These are phyloP conservation scores for Sciurus niger DNA, from an alignment of 2,113 vertebrate genomes.

Conservation along the genomic window DNA sequence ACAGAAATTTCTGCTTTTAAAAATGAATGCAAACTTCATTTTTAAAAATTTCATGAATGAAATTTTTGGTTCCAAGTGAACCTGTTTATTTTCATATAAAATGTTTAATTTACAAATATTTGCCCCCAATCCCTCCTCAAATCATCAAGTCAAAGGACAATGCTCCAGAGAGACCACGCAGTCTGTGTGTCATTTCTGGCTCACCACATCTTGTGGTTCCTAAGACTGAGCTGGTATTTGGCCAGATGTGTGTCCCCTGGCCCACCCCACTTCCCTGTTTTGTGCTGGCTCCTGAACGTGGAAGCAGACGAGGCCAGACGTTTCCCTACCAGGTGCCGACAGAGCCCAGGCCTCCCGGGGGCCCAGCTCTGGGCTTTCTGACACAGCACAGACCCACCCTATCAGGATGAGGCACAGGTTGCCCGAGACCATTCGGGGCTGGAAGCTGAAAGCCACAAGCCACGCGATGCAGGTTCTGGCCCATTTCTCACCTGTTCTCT, in stretches of 20 bases:
- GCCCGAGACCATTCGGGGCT: neutral
- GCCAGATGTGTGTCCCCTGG: neutral
- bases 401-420: neutral
- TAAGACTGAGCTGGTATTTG: neutral
- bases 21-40: neutral
- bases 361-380: neutral
- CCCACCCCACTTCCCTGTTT: neutral
- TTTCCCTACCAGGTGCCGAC: neutral
- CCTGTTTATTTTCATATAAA: conserved; percentile 35
- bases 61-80: conserved; percentile 8
- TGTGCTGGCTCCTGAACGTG: neutral
- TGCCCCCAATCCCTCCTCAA: neutral
- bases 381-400: neutral
- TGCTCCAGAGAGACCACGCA: rapidly evolving
- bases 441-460: neutral
- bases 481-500: neutral
- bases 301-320: neutral
- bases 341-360: neutral
- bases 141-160: neutral
- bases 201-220: rapidly evolving
- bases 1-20: neutral
- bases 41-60: too few relatives aligned
- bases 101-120: neutral
- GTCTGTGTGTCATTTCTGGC: neutral
- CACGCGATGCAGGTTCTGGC: neutral